Conservation (phyloP, 2,113 vertebrate species). For the Syrrhaptes paradoxus region DNA sequence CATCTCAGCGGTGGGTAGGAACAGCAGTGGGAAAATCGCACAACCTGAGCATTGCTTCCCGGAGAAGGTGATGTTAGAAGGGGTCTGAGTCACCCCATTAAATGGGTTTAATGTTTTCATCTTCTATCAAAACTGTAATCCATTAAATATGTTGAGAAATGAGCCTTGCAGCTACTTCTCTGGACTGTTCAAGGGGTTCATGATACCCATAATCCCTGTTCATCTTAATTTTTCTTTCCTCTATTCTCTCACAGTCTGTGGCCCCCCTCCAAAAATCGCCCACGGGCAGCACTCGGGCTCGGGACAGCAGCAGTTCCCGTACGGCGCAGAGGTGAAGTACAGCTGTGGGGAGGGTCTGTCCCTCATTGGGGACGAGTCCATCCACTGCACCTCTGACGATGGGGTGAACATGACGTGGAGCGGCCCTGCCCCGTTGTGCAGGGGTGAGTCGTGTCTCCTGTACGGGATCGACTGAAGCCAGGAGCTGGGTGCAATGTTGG, state of each 20-base stretch:
- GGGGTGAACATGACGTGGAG: background rate
- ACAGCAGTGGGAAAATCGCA: rapidly evolving
- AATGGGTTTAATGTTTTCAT: background rate
- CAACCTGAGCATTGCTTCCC: rapidly evolving
- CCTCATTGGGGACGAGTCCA: background rate
- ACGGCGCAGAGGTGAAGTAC: background rate
- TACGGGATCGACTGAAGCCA: background rate
- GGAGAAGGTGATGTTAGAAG: background rate
- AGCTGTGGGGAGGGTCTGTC: background rate
- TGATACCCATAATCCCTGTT: rapidly evolving
- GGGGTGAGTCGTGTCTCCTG: background rate
- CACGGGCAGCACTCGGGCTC: background rate
- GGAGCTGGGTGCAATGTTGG: no score
- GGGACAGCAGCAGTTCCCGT: background rate
- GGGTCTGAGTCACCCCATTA: background rate
- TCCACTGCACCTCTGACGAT: background rate
- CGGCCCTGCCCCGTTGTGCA: background rate
- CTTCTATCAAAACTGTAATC: rapidly evolving
- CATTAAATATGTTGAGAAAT: background rate
- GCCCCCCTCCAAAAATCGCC: background rate
- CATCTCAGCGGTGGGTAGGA: rapidly evolving
- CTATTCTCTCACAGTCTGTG: background rate
- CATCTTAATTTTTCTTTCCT: background rate
- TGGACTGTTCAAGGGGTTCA: background rate
- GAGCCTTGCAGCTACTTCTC: background rate